Percentiles rank a stretch among this genome's conserved stretches.
Conservation (phyloP, 1,140 invertebrate species). For the Rhopalosiphum padi region DNA sequence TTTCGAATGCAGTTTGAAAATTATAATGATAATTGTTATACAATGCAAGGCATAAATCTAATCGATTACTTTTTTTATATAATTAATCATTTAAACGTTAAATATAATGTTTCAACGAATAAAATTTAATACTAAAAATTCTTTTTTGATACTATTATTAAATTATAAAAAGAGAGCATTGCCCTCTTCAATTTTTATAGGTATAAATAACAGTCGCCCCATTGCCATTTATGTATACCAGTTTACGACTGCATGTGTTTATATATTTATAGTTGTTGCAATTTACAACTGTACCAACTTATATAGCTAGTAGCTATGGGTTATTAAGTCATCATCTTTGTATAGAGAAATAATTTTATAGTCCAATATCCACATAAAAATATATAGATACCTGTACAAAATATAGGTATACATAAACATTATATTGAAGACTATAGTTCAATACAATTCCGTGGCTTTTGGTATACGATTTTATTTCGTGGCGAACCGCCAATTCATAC, state of each 20-base stretch:
- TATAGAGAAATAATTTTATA: not conserved
- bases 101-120: not conserved
- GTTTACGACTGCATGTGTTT: not conserved
- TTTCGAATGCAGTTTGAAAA: not conserved
- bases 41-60: not conserved
- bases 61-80: not conserved
- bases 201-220: not conserved
- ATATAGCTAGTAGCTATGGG: not conserved
- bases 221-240: not conserved
- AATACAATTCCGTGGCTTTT: constrained; percentile 16
- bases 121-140: not conserved
- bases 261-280: not conserved
- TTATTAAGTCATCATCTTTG: not conserved
- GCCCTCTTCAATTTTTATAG: not conserved
- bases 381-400: not conserved
- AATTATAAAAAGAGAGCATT: not conserved
- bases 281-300: not conserved
- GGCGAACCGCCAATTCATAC: constrained; percentile 31
- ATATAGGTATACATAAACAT: not conserved
- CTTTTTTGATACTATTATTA: not conserved
- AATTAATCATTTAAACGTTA: not conserved
- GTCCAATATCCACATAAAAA: not conserved
- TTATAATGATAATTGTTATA: not conserved
- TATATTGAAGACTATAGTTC: not conserved
- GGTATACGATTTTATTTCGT: constrained; percentile 26